phyloP scores from a whole-genome alignment of 2,797 vertebrate genomes.

The Steatocranus sp. region DNA sequence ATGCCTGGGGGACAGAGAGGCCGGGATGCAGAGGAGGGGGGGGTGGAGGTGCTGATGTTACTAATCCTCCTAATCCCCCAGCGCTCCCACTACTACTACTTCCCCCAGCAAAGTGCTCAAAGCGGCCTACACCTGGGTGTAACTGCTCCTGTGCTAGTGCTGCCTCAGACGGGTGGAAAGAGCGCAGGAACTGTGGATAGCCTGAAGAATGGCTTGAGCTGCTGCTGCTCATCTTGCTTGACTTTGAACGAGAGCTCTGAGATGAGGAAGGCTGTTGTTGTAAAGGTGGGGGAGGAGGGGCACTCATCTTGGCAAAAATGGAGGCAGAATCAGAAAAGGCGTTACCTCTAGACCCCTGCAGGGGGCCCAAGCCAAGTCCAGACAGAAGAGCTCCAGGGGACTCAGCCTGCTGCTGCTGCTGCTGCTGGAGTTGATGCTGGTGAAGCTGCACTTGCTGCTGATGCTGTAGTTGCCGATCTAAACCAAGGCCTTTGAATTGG shows the following conservation, averaged over 20 bases:
- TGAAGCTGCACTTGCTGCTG: conserved; percentile 84
- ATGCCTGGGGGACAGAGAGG: conserved; percentile 79
- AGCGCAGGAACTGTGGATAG: conserved; percentile 84
- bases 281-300: conserved; percentile 82
- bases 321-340: conserved; percentile 84
- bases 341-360: conserved; percentile 83
- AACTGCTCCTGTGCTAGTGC: conserved; percentile 82
- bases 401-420: conserved; percentile 82
- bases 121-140: conserved; percentile 78
- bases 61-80: conserved; percentile 80
- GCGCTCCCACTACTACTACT: conserved; percentile 76
- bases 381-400: conserved; percentile 82
- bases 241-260: conserved; percentile 81
- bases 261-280: conserved; percentile 82
- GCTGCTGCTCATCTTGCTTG: conserved; percentile 82
- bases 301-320: conserved; percentile 86
- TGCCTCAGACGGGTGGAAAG: conserved; percentile 83
- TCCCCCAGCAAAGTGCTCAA: conserved; percentile 81
- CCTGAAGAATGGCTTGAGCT: conserved; percentile 78
- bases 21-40: conserved; percentile 81
- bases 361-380: conserved; percentile 81
- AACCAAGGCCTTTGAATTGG: conserved; percentile 84
- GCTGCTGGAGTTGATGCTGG: conserved; percentile 83
- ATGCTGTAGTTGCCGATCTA: conserved; percentile 83
- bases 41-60: conserved; percentile 81